Conservation (phyloP, 2,888 invertebrate genomes). For the Diadegma fenestrale region DNA sequence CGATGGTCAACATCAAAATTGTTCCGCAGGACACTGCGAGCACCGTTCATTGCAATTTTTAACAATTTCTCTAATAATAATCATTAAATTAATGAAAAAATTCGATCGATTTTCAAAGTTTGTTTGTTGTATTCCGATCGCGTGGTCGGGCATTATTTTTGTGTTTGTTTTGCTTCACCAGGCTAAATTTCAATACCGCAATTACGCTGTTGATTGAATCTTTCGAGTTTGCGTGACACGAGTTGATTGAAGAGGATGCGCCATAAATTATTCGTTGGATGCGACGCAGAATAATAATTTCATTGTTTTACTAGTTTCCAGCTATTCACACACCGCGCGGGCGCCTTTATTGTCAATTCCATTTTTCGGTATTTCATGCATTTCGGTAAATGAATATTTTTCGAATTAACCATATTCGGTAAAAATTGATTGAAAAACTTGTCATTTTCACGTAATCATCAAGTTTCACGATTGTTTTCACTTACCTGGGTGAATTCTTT, state of each 20-base stretch:
- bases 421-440: neutral
- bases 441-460: neutral
- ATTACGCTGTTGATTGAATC: neutral
- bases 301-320: neutral
- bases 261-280: neutral
- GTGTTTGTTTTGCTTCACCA: neutral
- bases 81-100: neutral
- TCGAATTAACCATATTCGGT: neutral
- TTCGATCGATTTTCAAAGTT: too few species aligned
- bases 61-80: neutral
- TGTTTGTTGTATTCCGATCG: neutral
- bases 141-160: neutral
- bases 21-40: neutral
- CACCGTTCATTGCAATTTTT: neutral
- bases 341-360: neutral
- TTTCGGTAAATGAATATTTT: neutral
- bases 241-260: neutral
- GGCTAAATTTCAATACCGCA: neutral
- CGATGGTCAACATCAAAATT: neutral
- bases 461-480: neutral
- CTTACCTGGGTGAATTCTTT: neutral
- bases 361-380: neutral
- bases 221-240: conserved; percentile 2
- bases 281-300: neutral
- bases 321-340: neutral